These are phyloP conservation scores for Avahi laniger DNA, from an alignment of 2,797 vertebrate genomes.

Conservation along the genomic window DNA sequence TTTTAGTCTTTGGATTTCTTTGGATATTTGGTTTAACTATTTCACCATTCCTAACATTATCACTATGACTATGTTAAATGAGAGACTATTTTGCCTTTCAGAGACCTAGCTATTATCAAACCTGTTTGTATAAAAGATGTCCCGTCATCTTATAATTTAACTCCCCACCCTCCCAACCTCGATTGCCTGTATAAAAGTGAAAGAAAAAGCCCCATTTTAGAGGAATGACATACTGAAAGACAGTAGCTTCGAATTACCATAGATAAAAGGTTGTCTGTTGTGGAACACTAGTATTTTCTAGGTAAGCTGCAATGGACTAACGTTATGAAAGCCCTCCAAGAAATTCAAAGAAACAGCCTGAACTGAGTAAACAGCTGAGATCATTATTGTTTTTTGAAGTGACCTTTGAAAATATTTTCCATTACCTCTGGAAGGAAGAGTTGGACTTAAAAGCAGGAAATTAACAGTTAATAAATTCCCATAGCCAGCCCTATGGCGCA, in stretches of 20 bases:
- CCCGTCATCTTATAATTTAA: not conserved
- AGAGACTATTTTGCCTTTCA: not conserved
- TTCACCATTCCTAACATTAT: not conserved
- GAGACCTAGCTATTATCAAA: not conserved
- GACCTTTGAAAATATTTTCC: not conserved
- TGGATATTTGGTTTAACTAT: not conserved
- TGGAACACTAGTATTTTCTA: not conserved
- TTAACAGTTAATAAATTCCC: not conserved
- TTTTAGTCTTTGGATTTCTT: not conserved
- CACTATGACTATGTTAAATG: not conserved
- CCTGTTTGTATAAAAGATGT: not conserved
- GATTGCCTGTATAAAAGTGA: not conserved
- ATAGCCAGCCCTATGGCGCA: not conserved
- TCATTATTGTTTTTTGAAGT: not conserved
- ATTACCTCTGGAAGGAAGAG: not conserved
- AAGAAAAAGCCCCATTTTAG: not conserved
- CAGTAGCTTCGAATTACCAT: not conserved
- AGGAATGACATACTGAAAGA: not conserved
- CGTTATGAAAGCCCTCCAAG: not conserved
- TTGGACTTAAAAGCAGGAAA: not conserved
- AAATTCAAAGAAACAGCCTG: not conserved
- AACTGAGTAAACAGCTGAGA: not conserved
- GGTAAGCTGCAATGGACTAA: not conserved
- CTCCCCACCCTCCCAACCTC: not conserved
- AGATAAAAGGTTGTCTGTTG: not conserved